Base-by-base conservation (phyloP, 1,140 invertebrate species). In the Pseudomyrmex sp. region DNA sequence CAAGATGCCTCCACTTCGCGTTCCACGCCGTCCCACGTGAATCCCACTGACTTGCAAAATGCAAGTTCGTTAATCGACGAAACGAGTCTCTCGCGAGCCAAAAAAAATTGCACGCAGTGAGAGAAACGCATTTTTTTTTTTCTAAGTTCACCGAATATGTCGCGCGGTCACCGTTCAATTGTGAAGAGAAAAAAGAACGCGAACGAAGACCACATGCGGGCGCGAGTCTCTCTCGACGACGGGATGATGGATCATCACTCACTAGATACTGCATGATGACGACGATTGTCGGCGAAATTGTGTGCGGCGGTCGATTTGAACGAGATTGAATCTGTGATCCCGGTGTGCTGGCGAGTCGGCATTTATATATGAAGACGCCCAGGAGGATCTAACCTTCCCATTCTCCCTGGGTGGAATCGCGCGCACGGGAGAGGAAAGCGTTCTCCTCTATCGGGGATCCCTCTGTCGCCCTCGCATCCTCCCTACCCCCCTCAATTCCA, bases 311-410 rank as follows among this genome's bases (percentile, higher is more conserved):
- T 90, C 85, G 88, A 90, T 92, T 92, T 91, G 87, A 90, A 91
- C 91, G 70, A 91, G 92, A 91, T 91, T 85, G 90, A 91, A 93
- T 91, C 92, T 92, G 90, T 66, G 50, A 63, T 92, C 90, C 90
- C 88, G 35, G 85, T 88, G 85, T 88, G 88, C 90, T 86, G 35
- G 88, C 88, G 91, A 90, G 84, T 69, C 90, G 86, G 89, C 91
- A 93, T 93, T 93, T 93, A 93, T 93, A 35, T 35, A 93, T 90
- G 90, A 93, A 93, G 92, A 92, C 89, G 85, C 83, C 75, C 87
- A 86, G 50, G 91, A 92, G 62, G 91, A 92, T 93, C 89, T 90
- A 93, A 92, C 92, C 93, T 91, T 92, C 92, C 92, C 88, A 87
- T 92, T 91, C 90, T 87, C 89, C 61, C 82, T 83, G 50, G 18